phyloP scores from a whole-genome alignment of 1,140 invertebrate genomes.

The Neoseiulus cucumeris region DNA sequence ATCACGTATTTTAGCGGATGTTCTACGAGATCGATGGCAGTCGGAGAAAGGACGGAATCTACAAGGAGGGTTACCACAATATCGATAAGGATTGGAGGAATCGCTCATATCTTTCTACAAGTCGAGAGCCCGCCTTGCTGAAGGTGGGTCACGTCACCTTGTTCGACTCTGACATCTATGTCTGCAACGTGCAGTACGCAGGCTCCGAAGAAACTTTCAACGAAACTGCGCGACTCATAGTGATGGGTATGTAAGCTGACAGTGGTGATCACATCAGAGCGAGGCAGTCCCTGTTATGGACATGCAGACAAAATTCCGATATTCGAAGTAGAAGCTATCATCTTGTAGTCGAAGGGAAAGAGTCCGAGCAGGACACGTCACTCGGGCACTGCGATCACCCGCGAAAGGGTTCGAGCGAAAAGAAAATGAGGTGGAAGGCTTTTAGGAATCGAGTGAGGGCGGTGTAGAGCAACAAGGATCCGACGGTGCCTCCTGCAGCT shows the following conservation, averaged over 20 bases:
- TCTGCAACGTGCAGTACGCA: slow-evolving; percentile 3
- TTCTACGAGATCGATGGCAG: slow-evolving; percentile 5
- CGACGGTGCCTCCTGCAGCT: no score
- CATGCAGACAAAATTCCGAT: no score
- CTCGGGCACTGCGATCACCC: no score
- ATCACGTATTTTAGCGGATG: not conserved
- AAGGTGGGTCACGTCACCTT: slow-evolving; percentile 7
- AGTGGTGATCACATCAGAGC: no score
- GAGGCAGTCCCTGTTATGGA: no score
- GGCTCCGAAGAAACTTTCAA: slow-evolving; percentile 3
- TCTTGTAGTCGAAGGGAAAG: no score
- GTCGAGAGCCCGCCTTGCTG: not conserved
- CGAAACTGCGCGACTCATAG: not conserved
- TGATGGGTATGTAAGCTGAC: not conserved
- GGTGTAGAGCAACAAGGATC: no score
- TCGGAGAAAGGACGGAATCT: not conserved
- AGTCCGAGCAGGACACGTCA: no score
- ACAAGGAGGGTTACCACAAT: not conserved
- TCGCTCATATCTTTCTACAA: not conserved
- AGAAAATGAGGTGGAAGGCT: no score
- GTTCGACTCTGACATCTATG: not conserved
- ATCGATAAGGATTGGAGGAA: slow-evolving; percentile 9
- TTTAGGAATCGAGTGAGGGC: no score
- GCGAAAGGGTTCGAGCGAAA: no score
- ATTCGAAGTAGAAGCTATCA: no score